Base-by-base conservation (phyloP, 2,888 invertebrate species). In the Gortyna flavago region DNA sequence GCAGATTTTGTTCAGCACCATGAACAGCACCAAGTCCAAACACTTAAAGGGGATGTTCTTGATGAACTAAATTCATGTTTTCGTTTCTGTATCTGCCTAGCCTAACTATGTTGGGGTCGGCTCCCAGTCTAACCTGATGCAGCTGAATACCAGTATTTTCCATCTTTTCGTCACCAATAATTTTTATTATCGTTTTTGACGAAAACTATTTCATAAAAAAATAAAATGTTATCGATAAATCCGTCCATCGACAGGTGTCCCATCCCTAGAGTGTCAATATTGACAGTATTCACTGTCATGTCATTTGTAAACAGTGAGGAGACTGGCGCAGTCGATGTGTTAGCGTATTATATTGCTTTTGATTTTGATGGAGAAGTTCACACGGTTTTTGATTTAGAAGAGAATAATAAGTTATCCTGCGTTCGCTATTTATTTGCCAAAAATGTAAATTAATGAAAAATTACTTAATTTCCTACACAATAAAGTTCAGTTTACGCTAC, bases 281-380 rank as follows among this genome's bases (percentile, higher is more conserved):
- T 88, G 84, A 87, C 76, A 72, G 65, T 79, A 87, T 84, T 77
- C 75, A 79, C 80, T 88, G 88, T 88, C 88, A 88, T 79, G 85
- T 83, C 83, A 80, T 75, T 77, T 77, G 85, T 85, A 85, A 88
- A 87, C 83, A 74, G 21, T 73, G 71, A 32, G 64, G 59, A 62
- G 81, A 79, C 72, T 70, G 61, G 72, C 66, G 65, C 29, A 21
- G 32, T 61, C 21, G 59, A 71, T 79, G 76, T 83, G 72, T 71
- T 25, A 54, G 66, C 67, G 72, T 75, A 80, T 85, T 87, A 80
- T 61, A 72, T 66, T 70, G 70, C 72, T 21, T 80, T 69, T 61
- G 13, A 76, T 77, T 51, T 16, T 41, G n/a, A 80, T 29, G 59
- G 41, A 41, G 0, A 16, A n/a, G 59, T 54, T 77, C 80, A 61